Percentiles rank a stretch among this genome's conserved stretches.
Conservation (phyloP, 1,140 invertebrate species). For the Formica selysi region DNA sequence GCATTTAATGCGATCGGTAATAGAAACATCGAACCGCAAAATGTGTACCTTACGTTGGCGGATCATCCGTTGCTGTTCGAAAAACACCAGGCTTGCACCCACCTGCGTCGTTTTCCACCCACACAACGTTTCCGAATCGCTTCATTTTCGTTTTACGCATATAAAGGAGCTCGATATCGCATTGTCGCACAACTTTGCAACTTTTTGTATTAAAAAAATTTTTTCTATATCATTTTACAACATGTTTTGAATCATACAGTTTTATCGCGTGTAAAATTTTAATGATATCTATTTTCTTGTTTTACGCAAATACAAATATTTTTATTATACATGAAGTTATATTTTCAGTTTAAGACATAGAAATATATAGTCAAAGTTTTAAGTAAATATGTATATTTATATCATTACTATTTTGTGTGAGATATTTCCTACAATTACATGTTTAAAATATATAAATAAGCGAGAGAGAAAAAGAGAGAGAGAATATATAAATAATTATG, state of each 20-base stretch:
- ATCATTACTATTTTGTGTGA: not conserved
- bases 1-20: not conserved
- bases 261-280: constrained; percentile 8
- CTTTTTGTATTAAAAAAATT: constrained; percentile 10
- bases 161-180: not conserved
- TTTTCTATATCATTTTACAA: not conserved
- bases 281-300: not conserved
- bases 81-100: constrained; percentile 22
- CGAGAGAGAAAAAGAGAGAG: too few relatives aligned
- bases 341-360: not conserved
- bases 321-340: not conserved
- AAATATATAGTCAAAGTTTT: not conserved
- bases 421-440: not conserved
- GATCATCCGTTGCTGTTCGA: constrained; percentile 17
- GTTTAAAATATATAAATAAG: not conserved
- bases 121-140: constrained; percentile 24
- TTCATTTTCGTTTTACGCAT: constrained; percentile 48
- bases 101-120: constrained; percentile 9
- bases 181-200: not conserved
- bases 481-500: too few relatives aligned
- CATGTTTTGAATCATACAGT: not conserved
- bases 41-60: constrained; percentile 5
- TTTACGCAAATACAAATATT: not conserved
- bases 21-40: constrained; percentile 2
- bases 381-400: not conserved